Percentiles rank a stretch among this genome's conserved stretches.
These are phyloP conservation scores for Prorops nasuta DNA, from an alignment of 1,140 invertebrate genomes.

Conservation along the genomic window DNA sequence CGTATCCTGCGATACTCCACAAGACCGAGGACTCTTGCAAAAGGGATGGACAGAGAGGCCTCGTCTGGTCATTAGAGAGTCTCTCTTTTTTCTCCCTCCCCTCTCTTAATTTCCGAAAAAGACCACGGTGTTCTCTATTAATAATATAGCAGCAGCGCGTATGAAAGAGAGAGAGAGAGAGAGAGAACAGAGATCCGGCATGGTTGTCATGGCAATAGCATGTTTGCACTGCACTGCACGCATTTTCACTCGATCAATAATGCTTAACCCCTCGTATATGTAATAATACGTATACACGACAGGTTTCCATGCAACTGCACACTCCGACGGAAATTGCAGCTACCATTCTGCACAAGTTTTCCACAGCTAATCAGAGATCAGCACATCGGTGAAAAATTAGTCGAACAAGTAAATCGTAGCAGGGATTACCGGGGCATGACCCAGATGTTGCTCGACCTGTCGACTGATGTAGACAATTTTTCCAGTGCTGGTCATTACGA, in stretches of 20 bases:
- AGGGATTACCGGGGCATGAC: slow-evolving; percentile 86
- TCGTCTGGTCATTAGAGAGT: slow-evolving; percentile 1
- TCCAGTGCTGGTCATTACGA: slow-evolving; percentile 78
- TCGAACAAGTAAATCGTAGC: too few species aligned
- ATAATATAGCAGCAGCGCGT: background rate
- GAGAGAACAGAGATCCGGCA: background rate
- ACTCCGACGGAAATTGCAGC: too few species aligned
- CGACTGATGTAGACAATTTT: slow-evolving; percentile 86
- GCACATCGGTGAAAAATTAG: too few species aligned
- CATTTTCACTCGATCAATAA: slow-evolving; percentile 39
- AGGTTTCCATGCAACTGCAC: slow-evolving; percentile 1
- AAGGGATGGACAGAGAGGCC: too few species aligned
- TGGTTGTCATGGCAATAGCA: slow-evolving; percentile 33
- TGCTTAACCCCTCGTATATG: slow-evolving; percentile 12
- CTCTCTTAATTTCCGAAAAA: background rate
- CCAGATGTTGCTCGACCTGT: slow-evolving; percentile 78
- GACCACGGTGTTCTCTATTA: slow-evolving; percentile 1
- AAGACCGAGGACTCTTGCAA: too few species aligned
- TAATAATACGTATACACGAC: background rate
- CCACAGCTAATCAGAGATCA: too few species aligned
- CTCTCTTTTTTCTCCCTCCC: background rate
- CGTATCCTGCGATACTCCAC: too few species aligned
- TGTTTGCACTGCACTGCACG: slow-evolving; percentile 26
- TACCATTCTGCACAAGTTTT: too few species aligned
- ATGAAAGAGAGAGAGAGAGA: background rate